Percentiles rank a stretch among this genome's conserved stretches.
Evolutionary conservation across 2,888 invertebrate species (phyloP).

Genomic region (Drosophila cyrtoloma): DNA sequence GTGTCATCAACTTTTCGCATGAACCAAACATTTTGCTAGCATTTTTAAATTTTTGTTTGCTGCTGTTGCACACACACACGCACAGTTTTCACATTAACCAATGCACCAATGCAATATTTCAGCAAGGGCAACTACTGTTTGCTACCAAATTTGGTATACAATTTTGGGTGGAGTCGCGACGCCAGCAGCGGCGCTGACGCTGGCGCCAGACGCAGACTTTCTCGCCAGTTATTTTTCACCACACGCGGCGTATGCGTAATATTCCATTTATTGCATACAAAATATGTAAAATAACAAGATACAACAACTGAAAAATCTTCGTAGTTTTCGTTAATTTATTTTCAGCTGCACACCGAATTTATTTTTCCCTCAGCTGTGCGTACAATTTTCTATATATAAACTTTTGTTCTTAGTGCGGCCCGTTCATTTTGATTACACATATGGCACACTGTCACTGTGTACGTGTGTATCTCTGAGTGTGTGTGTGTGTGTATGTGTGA

Average conservation of each 20-base stretch:
- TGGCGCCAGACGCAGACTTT: conserved; percentile 51
- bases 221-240: conserved; percentile 38
- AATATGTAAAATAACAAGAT: background rate
- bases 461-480: conserved; percentile 10
- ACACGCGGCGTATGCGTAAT: conserved; percentile 68
- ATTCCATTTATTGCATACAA: conserved; percentile 29
- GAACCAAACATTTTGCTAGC: conserved; percentile 84
- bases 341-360: conserved; percentile 57
- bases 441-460: conserved; percentile 65
- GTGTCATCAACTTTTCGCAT: conserved; percentile 85
- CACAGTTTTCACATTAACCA: conserved; percentile 16
- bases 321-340: conserved; percentile 58
- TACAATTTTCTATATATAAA: conserved; percentile 84
- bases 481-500: conserved; percentile 18
- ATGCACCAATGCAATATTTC: conserved; percentile 11
- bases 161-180: conserved; percentile 78
- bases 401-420: conserved; percentile 66
- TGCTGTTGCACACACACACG: conserved; percentile 28
- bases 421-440: conserved; percentile 73
- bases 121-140: conserved; percentile 9
- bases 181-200: conserved; percentile 61
- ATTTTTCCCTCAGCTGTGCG: conserved; percentile 81
- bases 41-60: conserved; percentile 79
- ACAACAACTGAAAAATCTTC: conserved; percentile 20
- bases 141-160: conserved; percentile 67